Percentiles rank a stretch among this genome's conserved stretches.
These are phyloP conservation scores for Bombus waltoni DNA, from an alignment of 1,140 invertebrate genomes.

Conservation along the genomic window DNA sequence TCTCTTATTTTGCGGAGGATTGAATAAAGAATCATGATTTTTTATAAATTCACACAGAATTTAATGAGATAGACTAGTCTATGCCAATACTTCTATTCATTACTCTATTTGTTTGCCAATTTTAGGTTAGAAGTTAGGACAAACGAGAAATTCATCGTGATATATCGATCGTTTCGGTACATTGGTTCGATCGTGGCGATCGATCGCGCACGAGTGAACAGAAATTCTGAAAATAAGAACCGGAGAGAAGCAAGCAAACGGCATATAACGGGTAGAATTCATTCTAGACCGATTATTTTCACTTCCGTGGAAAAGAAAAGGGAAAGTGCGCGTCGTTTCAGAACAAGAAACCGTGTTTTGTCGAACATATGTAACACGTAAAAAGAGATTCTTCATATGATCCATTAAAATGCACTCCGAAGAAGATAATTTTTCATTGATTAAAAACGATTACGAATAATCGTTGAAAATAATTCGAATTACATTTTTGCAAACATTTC, in stretches of 20 bases:
- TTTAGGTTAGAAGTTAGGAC: background rate
- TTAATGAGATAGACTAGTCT: background rate
- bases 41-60: background rate
- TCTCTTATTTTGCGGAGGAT: no score
- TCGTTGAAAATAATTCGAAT: background rate
- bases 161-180: conserved; percentile 27
- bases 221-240: conserved; percentile 69
- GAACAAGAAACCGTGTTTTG: conserved; percentile 47
- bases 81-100: background rate
- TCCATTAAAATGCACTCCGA: background rate
- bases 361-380: background rate
- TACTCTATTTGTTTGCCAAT: background rate
- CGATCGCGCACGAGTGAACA: conserved; percentile 62
- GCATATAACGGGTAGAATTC: conserved; percentile 63
- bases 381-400: background rate
- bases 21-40: no score
- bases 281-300: conserved; percentile 66
- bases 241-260: conserved; percentile 46
- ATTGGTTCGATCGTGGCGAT: conserved; percentile 13
- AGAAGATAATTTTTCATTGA: background rate
- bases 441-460: background rate
- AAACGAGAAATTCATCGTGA: conserved; percentile 20
- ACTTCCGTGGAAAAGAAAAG: conserved; percentile 76
- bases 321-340: conserved; percentile 70
- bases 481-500: background rate